Evolutionary conservation across 2,797 vertebrate genomes (phyloP).

Genomic region (Vespertilio murinus): DNA sequence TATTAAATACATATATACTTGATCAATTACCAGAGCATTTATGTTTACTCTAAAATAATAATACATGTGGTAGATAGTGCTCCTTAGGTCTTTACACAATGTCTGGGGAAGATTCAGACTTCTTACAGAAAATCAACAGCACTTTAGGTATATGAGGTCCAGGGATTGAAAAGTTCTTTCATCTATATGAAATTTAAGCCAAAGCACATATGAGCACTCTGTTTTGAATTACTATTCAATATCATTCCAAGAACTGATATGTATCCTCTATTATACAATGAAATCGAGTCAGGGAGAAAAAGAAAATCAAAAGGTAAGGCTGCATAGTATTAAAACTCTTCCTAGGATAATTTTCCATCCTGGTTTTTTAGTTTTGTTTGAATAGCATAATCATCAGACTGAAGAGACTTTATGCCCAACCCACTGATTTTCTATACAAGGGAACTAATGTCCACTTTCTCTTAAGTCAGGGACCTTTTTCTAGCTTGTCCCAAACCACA

Average conservation of each 20-base stretch:
- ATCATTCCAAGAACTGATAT: neutral
- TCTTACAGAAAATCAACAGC: neutral
- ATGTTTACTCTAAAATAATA: slow-evolving; percentile 12
- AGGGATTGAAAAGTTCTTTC: neutral
- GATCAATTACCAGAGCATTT: neutral
- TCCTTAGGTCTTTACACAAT: neutral
- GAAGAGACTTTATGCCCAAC: neutral
- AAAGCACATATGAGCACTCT: neutral
- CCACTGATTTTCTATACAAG: neutral
- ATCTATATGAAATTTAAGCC: neutral
- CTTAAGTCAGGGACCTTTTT: neutral
- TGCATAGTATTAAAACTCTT: neutral
- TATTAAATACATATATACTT: neutral
- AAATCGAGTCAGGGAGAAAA: neutral
- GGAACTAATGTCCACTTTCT: neutral
- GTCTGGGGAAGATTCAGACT: neutral
- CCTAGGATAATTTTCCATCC: neutral
- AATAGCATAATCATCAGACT: neutral
- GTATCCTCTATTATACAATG: neutral
- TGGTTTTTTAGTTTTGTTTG: neutral
- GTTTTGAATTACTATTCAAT: neutral
- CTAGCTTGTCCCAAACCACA: neutral
- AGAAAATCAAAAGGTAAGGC: neutral
- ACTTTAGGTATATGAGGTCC: neutral
- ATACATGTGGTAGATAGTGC: neutral